These are phyloP conservation scores for Phenacoccus solenopsis DNA, from an alignment of 1,140 invertebrate genomes.

Conservation along the genomic window DNA sequence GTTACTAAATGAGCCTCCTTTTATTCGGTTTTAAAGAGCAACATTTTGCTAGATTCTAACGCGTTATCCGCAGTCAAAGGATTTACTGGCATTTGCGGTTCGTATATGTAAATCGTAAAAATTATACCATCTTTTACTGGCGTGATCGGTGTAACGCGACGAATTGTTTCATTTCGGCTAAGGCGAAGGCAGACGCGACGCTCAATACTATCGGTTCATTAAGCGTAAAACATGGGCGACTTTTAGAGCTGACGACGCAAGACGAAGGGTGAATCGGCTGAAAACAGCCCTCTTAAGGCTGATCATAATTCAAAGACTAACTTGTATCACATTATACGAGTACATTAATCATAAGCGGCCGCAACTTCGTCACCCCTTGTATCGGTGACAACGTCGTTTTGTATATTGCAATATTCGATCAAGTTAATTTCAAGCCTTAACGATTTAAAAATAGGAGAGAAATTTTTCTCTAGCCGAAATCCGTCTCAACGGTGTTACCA, in stretches of 20 bases:
- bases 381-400: constrained; percentile 14
- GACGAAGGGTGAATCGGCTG: neutral
- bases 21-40: constrained; percentile 3
- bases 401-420: constrained; percentile 1
- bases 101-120: too few species aligned
- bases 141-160: too few species aligned
- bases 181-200: too few species aligned
- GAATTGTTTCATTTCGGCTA: too few species aligned
- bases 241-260: neutral
- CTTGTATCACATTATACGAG: constrained; percentile 9
- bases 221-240: neutral
- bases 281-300: constrained; percentile 13
- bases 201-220: constrained; percentile 10
- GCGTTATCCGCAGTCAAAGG: too few species aligned
- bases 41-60: neutral
- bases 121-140: too few species aligned
- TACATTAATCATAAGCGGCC: constrained; percentile 12
- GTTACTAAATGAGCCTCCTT: neutral
- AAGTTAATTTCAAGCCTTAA: constrained; percentile 11
- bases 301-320: constrained; percentile 14
- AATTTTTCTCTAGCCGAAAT: neutral
- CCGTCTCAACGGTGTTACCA: too few species aligned
- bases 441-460: neutral
- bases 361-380: neutral
- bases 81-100: too few species aligned